Evolutionary conservation across 1,140 invertebrate genomes (phyloP), one percentile per base, ranked within the genome.

Genomic region (Drosophila aff.): DNA sequence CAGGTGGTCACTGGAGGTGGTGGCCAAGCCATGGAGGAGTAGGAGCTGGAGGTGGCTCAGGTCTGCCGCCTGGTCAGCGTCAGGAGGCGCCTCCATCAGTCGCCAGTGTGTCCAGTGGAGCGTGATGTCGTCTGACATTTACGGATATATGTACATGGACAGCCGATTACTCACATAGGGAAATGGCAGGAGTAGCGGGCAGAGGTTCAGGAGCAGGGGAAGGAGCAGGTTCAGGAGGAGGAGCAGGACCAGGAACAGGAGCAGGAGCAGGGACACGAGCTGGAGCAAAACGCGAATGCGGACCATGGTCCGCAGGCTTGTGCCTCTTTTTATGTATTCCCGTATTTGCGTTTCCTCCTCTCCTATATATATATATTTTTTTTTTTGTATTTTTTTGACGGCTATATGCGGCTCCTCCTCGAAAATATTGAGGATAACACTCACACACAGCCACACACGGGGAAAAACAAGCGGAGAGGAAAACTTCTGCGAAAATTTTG

Each of bases 121-220:
- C 90, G 90, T 92, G 90, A 86, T 91, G 90, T 90, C 90, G 90
- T 91, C 90, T 92, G 90, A 91, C 89, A 91, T 91, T 84, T 80
- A 91, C 69, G 84, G 76, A 89, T 89, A 89, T 82, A 67, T 81
- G 63, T 75, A 65, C 60, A 63, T 65, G 52, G 71, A 76, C 78
- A 81, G 69, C 59, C 68, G 62, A 60, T 57, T 63, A 66, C 63
- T 81, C 75, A 75, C 69, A 79, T 55, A 58, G 76, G 79, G 41
- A 36, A 43, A 40, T 57, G 36, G 53, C 53, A 57, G 36, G 15
- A 40, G 33, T 3, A 18, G 15, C 6, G 9, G 3, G 8, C 23
- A 23, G 10, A 46, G 21, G 26, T 28, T 28, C 5, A 26, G 47
- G 4, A n/a, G 47, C 8, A 49, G 47, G 47, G 10, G 2, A 1